These are phyloP conservation scores for Miichthys miiuy DNA, from an alignment of 2,797 vertebrate species.

Conservation along the genomic window DNA sequence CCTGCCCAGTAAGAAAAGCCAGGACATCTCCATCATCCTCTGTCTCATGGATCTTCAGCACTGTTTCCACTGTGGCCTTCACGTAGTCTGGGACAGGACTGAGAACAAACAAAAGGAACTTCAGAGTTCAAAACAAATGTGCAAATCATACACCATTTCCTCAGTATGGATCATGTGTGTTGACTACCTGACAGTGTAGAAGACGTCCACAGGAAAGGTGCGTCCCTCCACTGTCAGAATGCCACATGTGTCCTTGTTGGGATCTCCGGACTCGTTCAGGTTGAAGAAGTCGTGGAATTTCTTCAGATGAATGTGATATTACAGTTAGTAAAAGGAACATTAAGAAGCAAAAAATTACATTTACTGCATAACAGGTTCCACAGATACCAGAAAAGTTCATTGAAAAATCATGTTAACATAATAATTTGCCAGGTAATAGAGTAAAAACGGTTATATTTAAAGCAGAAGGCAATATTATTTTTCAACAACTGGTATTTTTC, in stretches of 20 bases:
- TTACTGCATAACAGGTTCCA: not conserved
- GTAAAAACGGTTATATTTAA: not conserved
- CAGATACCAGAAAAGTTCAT: not conserved
- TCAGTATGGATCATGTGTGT: not conserved
- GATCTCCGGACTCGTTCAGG: conserved; percentile 93
- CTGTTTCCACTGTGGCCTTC: conserved; percentile 97
- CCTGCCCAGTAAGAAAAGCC: conserved; percentile 98
- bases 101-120: conserved; percentile 21
- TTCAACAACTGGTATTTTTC: not conserved
- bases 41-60: conserved; percentile 97
- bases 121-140: not conserved
- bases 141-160: not conserved
- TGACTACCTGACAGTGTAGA: conserved; percentile 95
- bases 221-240: conserved; percentile 96
- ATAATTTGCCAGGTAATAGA: not conserved
- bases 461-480: not conserved
- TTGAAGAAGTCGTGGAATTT: conserved; percentile 99
- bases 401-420: not conserved
- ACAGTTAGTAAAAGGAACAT: not conserved
- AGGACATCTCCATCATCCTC: conserved; percentile 96
- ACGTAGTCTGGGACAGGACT: conserved; percentile 98
- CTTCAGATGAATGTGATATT: conserved; percentile 72
- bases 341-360: not conserved
- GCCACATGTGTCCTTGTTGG: conserved; percentile 94
- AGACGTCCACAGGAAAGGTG: conserved; percentile 95